These are phyloP conservation scores for Coracopsis vasa DNA, from an alignment of 2,113 vertebrate genomes.

Conservation along the genomic window DNA sequence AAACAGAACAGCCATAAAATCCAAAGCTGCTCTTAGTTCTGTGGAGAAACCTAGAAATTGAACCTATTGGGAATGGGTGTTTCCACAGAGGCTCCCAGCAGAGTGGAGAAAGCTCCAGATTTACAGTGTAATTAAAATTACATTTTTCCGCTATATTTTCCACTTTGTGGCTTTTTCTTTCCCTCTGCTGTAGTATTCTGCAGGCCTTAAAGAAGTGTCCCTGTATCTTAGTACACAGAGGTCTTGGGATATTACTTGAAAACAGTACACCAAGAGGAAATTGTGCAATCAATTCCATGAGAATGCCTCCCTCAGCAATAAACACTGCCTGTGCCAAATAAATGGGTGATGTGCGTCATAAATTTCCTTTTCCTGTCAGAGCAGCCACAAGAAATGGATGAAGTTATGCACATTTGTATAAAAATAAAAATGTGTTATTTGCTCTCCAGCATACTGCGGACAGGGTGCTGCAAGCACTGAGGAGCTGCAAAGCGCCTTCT, in stretches of 20 bases:
- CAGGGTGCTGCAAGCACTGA: neutral
- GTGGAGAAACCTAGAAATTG: neutral
- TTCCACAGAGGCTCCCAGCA: neutral
- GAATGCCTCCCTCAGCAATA: constrained; percentile 61
- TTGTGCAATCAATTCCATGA: constrained; percentile 67
- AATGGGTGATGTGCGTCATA: constrained; percentile 65
- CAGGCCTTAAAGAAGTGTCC: constrained; percentile 2
- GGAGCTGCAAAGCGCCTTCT: neutral
- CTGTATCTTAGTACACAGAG: constrained; percentile 45
- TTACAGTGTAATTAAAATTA: constrained; percentile 34
- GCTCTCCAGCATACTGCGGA: neutral
- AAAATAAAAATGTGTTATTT: constrained; percentile 65
- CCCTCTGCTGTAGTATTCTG: constrained; percentile 5
- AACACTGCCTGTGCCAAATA: constrained; percentile 63
- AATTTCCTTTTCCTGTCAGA: constrained; percentile 67
- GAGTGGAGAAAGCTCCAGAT: neutral
- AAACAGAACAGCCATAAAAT: neutral
- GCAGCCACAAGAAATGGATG: constrained; percentile 57
- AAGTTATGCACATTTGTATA: constrained; percentile 67
- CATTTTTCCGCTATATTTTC: constrained; percentile 12
- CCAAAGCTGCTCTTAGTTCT: neutral
- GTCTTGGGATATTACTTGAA: constrained; percentile 60
- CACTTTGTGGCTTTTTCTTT: neutral
- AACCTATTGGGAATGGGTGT: neutral
- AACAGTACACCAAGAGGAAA: constrained; percentile 63